Evolutionary conservation across 2,888 invertebrate genomes (phyloP), one percentile per base, ranked within the genome.

Genomic region (Blastobasis lacticolella): DNA sequence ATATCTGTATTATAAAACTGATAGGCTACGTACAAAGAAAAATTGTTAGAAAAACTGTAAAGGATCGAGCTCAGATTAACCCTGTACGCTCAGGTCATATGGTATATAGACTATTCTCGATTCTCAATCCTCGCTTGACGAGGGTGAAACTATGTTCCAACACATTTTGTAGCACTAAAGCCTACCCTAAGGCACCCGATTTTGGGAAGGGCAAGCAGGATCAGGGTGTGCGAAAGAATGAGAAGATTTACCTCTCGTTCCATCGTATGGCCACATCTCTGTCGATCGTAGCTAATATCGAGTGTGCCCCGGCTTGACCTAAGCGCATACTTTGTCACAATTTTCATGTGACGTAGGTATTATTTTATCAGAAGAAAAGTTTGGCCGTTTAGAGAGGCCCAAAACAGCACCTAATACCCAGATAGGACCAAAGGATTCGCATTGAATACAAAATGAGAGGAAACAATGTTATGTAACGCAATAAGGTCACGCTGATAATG

Each of bases 251-350:
- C 23, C 23, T 23, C 23, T 23, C 23, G 23, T 23, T 23, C 23
- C 23, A 23, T 23, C 23, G 23, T 23, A 23, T 23, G 23, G 23
- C 23, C 23, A 23, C 23, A 3, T 23, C 23, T 23, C 1, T 23
- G 23, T 23, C 23, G 23, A 23, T 23, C 23, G 23, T 23, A 23
- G 23, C 23, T 23, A 23, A 23, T 23, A 23, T 23, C 23, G 23
- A 23, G 23, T 23, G 37, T 9, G 10, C 6, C 40, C 43, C 44
- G 37, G 37, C 44, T 43, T 36, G 36, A 38, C 38, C 48, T 43
- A 38, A 47, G 48, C 40, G 38, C 41, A 38, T 23, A 8, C 50
- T 50, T 51, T 48, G 44, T 51, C 44, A 47, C 50, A 9, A 50
- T 50, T 23, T 50, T 46, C 10, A 38, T 38, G 49, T 49, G 44